Base-by-base conservation (phyloP, 35 echinoderm and acorn worm species). In the Acanthaster planci region DNA sequence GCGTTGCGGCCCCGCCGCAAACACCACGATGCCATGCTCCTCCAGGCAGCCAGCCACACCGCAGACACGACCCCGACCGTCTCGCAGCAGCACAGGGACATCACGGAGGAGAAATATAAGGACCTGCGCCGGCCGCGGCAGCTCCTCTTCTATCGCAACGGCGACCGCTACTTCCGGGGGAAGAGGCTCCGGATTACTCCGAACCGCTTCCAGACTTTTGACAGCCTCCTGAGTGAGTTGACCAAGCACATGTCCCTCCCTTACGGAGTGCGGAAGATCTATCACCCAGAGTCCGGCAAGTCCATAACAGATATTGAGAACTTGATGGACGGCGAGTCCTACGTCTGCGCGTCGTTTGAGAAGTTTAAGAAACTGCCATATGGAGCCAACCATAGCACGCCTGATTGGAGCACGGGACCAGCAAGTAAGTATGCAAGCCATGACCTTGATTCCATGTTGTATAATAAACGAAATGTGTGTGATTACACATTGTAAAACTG, bases 291-390 rank as follows among this genome's bases (percentile, higher is more conserved):
- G 10, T 79, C 81, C 5, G 77, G 88, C 7, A 60, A 60, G n/a
- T 44, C 52, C 6, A 59, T 89, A 15, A 80, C 54, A 34, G 88
- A 91, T 80, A 87, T 99, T 38, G 86, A 99, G 77, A 86, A 99
- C 44, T 83, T 98, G 34, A 76, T 86, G 67, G 89, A 99, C 80
- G 92, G 92, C 18, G 77, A 88, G 67, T 67, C 92, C 0, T 99
- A 99, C 51, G 96, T 94, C 10, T 99, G 96, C 86, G 96, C 92
- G 19, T 94, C 92, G 40, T 94, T 99, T 98, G 95, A 98, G 75
- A 80, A 88, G 50, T 94, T 98, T 38, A 93, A 93, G 76, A 90
- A 89, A 67, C 68, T 98, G 81, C 89, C 88, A 54, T 98, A 98
- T 86, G 86, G 87, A 16, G 85, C 77, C 15, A 34, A 76, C 5